Conservation (phyloP, 2,888 invertebrate species). For the Stictocephala bisonia region DNA sequence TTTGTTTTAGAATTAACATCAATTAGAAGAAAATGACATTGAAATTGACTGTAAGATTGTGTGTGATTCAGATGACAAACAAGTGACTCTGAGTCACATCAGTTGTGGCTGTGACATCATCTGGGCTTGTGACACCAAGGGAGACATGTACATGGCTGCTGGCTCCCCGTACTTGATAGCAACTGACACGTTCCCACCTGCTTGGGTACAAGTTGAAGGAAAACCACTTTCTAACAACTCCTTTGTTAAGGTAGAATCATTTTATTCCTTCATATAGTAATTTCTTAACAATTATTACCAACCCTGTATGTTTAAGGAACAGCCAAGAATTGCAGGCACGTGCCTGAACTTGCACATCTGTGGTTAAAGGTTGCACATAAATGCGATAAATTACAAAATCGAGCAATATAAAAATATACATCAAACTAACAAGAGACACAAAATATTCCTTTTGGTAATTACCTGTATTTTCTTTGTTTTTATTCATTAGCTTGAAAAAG, state of each 20-base stretch:
- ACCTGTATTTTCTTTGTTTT: too few relatives aligned
- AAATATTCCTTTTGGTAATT: too few relatives aligned
- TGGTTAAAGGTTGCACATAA: too few relatives aligned
- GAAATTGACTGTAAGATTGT: not conserved
- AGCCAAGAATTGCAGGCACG: too few relatives aligned
- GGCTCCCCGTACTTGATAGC: constrained; percentile 65
- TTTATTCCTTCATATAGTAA: too few relatives aligned
- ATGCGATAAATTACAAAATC: too few relatives aligned
- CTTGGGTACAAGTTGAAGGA: constrained; percentile 66
- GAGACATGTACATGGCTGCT: constrained; percentile 66
- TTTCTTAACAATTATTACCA: too few relatives aligned
- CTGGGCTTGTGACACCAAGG: constrained; percentile 67
- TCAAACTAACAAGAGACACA: too few relatives aligned
- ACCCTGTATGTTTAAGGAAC: too few relatives aligned
- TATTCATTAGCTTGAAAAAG: too few relatives aligned
- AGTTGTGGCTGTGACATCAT: constrained; percentile 66
- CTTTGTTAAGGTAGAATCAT: constrained; percentile 63
- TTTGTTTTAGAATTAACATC: not conserved
- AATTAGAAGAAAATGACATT: not conserved
- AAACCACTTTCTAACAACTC: constrained; percentile 59
- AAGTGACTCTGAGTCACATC: constrained; percentile 62
- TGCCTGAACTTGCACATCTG: too few relatives aligned
- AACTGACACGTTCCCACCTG: constrained; percentile 64
- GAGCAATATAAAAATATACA: too few relatives aligned
- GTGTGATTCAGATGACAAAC: constrained; percentile 21